phyloP scores from a whole-genome alignment of 1,140 invertebrate species.

The Lepidurus arcticus region DNA sequence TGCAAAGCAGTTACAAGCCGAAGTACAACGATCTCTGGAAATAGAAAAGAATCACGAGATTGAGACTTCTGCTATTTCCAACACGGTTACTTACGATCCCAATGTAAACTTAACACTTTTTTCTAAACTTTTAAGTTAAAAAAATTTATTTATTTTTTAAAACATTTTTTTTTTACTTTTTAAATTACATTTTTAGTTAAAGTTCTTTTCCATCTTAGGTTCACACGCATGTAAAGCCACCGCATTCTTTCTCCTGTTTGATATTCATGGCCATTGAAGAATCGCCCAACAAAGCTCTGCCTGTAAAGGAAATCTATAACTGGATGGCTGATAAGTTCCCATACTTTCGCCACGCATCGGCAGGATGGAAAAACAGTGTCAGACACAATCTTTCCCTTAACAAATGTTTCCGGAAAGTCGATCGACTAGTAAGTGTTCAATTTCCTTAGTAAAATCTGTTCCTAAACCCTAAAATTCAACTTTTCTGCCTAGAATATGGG shows the following conservation, averaged over 20 bases:
- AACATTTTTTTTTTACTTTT: not conserved
- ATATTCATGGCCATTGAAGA: conserved; percentile 98
- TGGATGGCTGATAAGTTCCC: conserved; percentile 96
- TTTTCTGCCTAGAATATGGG: conserved; percentile 66
- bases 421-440: conserved; percentile 59
- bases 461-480: not conserved
- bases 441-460: not conserved
- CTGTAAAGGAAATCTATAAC: conserved; percentile 95
- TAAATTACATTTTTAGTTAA: conserved; percentile 11
- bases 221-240: conserved; percentile 81
- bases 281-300: conserved; percentile 75
- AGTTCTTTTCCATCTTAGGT: conserved; percentile 47
- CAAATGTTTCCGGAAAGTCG: conserved; percentile 97
- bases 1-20: conserved; percentile 35
- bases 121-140: conserved; percentile 45
- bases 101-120: conserved; percentile 38
- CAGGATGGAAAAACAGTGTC: conserved; percentile 97
- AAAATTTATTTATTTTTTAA: too few species aligned
- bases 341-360: conserved; percentile 93
- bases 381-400: conserved; percentile 92
- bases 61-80: conserved; percentile 32
- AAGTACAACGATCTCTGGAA: conserved; percentile 31
- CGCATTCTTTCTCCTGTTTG: conserved; percentile 89
- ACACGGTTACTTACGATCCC: conserved; percentile 35
- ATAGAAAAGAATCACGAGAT: not conserved